Base-by-base conservation (phyloP, 2,113 vertebrate species). In the Ammodytes dubius region DNA sequence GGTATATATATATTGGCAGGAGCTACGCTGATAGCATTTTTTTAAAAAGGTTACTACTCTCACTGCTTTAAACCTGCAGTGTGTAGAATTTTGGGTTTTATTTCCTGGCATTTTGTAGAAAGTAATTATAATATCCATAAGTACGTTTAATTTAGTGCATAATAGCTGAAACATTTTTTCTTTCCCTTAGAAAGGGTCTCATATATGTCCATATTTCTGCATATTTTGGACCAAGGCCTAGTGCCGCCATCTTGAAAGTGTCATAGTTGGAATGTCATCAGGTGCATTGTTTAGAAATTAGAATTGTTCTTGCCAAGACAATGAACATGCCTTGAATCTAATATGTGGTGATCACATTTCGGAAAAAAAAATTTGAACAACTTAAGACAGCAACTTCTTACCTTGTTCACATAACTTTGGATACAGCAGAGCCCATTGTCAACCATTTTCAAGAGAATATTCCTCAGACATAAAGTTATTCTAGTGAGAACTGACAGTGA, bases 41-140 rank as follows among this genome's bases (percentile, higher is more conserved):
- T 43, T 63, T 7, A 35, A 64, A 35, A 64, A 60, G 27, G 17
- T 83, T 70, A 40, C 17, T 53, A 12, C n/a, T 43, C 37, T 27
- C 27, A 27, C 39, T 66, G 37, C 50, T 50, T 59, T 54, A 56
- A 67, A 27, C 27, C 27, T 27, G 27, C 27, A 27, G 27, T 27
- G 27, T 27, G 27, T 27, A 27, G 27, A 27, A 27, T 27, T 27
- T 27, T 27, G 27, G 27, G 27, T 27, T 27, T 27, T 27, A 27
- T 27, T 27, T 27, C 27, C 27, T 27, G 2, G 27, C 27, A 27
- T 27, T 27, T 27, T 27, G 27, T 27, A 27, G 27, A 27, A 27
- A 27, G 27, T 27, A 27, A 27, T 27, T 27, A 27, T 27, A 27
- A 27, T 27, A 27, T 27, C 27, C 27, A 27, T 27, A 2, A 27